Evolutionary conservation across 2,888 invertebrate genomes (phyloP).

Genomic region (Amblyjoppa proteus): DNA sequence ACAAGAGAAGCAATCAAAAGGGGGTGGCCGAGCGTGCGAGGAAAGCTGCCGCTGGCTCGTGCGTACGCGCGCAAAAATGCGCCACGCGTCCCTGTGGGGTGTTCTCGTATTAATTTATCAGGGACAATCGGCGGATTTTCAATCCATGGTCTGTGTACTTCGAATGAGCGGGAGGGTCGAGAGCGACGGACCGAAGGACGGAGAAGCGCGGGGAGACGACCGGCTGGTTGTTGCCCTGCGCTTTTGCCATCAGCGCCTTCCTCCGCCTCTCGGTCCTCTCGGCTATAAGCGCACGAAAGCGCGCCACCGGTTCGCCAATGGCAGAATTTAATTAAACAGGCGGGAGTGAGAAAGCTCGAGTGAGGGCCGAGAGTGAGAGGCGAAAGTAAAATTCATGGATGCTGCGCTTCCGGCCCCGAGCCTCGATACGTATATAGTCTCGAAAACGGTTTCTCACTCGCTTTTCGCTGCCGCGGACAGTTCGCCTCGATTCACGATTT

Average conservation of each 20-base stretch:
- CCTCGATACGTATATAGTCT: slow-evolving; percentile 28
- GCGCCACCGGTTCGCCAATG: slow-evolving; percentile 75
- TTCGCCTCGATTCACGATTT: slow-evolving; percentile 80
- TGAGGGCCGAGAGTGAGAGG: slow-evolving; percentile 32
- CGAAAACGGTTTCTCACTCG: slow-evolving; percentile 40
- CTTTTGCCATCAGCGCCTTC: slow-evolving; percentile 38
- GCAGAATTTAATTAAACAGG: slow-evolving; percentile 84
- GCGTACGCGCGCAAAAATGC: slow-evolving; percentile 59
- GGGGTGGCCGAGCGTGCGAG: slow-evolving; percentile 4
- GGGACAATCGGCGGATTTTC: slow-evolving; percentile 72
- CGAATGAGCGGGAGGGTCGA: slow-evolving; percentile 47
- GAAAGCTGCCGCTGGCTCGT: slow-evolving; percentile 7
- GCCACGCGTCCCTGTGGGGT: slow-evolving; percentile 39
- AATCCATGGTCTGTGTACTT: slow-evolving; percentile 67
- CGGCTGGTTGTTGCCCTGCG: slow-evolving; percentile 66
- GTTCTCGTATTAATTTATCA: slow-evolving; percentile 75
- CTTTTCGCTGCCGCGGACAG: slow-evolving; percentile 71
- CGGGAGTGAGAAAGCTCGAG: slow-evolving; percentile 61
- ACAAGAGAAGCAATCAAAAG: slow-evolving; percentile 69
- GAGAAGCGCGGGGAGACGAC: neutral
- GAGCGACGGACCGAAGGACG: slow-evolving; percentile 29
- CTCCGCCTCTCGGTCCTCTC: neutral
- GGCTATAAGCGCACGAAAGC: slow-evolving; percentile 55
- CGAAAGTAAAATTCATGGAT: slow-evolving; percentile 61
- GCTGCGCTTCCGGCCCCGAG: slow-evolving; percentile 39